Conservation (phyloP, 2,888 invertebrate species). For the Sarcophaga variegata region DNA sequence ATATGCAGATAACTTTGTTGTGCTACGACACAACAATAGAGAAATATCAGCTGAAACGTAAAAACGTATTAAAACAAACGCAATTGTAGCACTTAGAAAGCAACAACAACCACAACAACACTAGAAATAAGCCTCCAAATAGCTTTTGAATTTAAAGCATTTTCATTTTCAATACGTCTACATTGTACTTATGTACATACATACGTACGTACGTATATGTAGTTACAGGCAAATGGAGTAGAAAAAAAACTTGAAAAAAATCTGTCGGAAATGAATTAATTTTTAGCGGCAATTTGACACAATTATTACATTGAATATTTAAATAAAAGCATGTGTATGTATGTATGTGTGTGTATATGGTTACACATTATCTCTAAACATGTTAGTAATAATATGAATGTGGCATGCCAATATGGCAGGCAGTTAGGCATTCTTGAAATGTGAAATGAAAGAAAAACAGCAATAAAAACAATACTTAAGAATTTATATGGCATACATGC, state of each 20-base stretch:
- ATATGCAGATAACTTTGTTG: slow-evolving; percentile 66
- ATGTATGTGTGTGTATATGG: neutral
- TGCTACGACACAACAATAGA: slow-evolving; percentile 66
- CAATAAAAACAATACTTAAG: slow-evolving; percentile 32
- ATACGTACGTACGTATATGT: neutral
- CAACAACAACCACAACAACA: neutral
- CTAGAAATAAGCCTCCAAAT: slow-evolving; percentile 38
- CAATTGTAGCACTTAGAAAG: slow-evolving; percentile 52
- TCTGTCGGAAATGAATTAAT: slow-evolving; percentile 72
- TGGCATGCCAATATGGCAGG: slow-evolving; percentile 51
- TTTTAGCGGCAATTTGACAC: slow-evolving; percentile 72
- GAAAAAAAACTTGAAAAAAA: slow-evolving; percentile 35
- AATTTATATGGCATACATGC: slow-evolving; percentile 41
- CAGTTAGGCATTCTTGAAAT: slow-evolving; percentile 47
- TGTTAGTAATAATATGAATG: slow-evolving; percentile 29
- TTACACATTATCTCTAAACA: neutral
- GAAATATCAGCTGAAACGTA: slow-evolving; percentile 50
- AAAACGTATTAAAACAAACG: slow-evolving; percentile 61
- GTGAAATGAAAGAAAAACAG: neutral
- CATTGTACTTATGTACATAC: neutral
- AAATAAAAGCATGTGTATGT: neutral
- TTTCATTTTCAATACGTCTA: slow-evolving; percentile 14
- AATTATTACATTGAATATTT: slow-evolving; percentile 65
- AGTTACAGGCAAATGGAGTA: slow-evolving; percentile 29
- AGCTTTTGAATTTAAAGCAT: slow-evolving; percentile 49